Conservation (phyloP, 2,797 vertebrate genomes). For the Sebastes hubbsi region DNA sequence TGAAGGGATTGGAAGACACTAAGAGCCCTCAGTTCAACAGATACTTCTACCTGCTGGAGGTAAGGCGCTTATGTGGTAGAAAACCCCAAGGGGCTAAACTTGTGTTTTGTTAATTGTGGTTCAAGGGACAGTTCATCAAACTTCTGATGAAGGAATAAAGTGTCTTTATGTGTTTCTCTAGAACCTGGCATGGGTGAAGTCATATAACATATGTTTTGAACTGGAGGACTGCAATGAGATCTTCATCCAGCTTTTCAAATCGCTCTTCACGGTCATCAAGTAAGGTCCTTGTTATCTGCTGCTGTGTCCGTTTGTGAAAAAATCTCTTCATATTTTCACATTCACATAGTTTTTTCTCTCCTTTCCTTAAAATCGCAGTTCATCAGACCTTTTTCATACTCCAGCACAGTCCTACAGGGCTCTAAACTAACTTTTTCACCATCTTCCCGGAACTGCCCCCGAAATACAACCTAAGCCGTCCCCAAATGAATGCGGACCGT, state of each 20-base stretch:
- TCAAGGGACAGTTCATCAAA: neutral
- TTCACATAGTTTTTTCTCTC: neutral
- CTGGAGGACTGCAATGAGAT: conserved; percentile 99
- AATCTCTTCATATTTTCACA: neutral
- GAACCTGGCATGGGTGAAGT: conserved; percentile 99
- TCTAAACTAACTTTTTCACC: too few species aligned
- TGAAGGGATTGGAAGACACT: conserved; percentile 99
- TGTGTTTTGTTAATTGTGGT: neutral
- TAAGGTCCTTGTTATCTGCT: conserved; percentile 71
- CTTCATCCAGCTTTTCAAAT: conserved; percentile 99
- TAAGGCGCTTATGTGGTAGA: conserved; percentile 53
- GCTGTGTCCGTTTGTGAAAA: neutral
- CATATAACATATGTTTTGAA: conserved; percentile 99
- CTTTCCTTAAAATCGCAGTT: neutral
- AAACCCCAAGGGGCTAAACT: neutral
- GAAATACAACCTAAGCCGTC: fast-evolving
- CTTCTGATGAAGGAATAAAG: neutral
- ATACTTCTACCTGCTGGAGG: conserved; percentile 99
- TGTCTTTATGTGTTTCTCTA: conserved; percentile 64
- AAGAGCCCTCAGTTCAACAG: conserved; percentile 99
- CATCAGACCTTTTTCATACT: neutral
- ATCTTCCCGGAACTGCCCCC: too few species aligned
- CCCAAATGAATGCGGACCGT: too few species aligned
- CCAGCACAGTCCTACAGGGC: too few species aligned
- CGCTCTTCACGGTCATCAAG: conserved; percentile 99